Base-by-base conservation (phyloP, 2,888 invertebrate species). In the Drosophila rellima region DNA sequence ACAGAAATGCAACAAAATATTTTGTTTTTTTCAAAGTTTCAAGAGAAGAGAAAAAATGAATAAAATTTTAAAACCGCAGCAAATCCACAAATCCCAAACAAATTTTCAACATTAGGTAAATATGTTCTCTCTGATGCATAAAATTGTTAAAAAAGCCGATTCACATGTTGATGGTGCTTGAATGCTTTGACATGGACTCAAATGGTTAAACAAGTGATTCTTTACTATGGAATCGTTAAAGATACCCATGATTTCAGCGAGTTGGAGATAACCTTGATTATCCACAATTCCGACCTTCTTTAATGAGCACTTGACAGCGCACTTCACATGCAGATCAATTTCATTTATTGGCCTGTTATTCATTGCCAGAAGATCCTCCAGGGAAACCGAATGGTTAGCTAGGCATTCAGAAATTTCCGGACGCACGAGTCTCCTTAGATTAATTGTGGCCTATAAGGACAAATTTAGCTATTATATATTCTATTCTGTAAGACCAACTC, bases 111-210 rank as follows among this genome's bases (percentile, higher is more conserved):
- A 33, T 4, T 33, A 33, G 13, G 10, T 4, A 13, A 33, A 50
- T 23, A 13, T 23, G 15, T 35, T 17, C 18, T 35, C 2, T 2
- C 55, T 4, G 10, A 68, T 7, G 33, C 74, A 74, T 4, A 37
- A 2, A 0, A 52, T 13, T 23, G 57, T 44, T 20, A 39, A 35
- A 10, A 35, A 47, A 11, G 71, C 71, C 4, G 15, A 8, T n/a
- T 44, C 44, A 23, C 45, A 45, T 15, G 26, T 4, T 1, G 29
- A 4, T 29, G n/a, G 1, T 0, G n/a, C 44, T n/a, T 44, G 3
- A 3, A 13, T 13, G 8, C 2, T 13, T 42, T 42, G 42, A 20
- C 42, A 42, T 13, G 4, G 20, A 20, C 7, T 13, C 42, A 42
- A 42, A 13, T 20, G 13, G 13, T 6, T 13, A 4, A 6, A 13